Evolutionary conservation across 2,888 invertebrate genomes (phyloP).

Genomic region (Spilarctia lutea): DNA sequence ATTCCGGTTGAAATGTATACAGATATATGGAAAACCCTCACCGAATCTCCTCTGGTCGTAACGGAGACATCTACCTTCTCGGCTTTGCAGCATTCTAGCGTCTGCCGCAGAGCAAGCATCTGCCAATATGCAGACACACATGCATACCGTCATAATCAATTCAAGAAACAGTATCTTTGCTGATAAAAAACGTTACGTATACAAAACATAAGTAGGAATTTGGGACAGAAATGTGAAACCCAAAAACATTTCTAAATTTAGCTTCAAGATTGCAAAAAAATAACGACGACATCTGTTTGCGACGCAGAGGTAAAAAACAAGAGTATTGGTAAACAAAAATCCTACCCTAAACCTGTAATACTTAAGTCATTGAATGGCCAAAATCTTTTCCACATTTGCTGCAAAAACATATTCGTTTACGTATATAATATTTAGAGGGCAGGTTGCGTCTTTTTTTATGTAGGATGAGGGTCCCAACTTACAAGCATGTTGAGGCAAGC

Average conservation of each 20-base stretch:
- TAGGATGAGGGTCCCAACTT: background rate
- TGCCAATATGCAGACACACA: conserved; percentile 37
- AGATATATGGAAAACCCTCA: conserved; percentile 28
- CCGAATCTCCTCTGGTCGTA: conserved; percentile 55
- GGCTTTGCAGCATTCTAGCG: conserved; percentile 44
- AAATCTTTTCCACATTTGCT: background rate
- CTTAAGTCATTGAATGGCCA: background rate
- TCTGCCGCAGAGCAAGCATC: conserved; percentile 52
- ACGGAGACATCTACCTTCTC: conserved; percentile 58
- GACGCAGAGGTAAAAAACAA: background rate
- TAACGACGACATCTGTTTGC: conserved; percentile 1
- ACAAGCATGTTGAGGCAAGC: background rate
- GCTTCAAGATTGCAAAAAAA: background rate
- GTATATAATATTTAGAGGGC: background rate
- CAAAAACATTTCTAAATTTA: background rate
- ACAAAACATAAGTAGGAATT: background rate
- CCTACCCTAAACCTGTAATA: background rate
- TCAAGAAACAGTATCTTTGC: background rate
- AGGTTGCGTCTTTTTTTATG: background rate
- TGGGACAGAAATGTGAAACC: background rate
- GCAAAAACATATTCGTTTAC: background rate
- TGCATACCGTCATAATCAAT: background rate
- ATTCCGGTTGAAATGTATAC: background rate
- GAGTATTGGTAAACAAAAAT: background rate
- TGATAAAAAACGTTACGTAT: too few relatives aligned